These are phyloP conservation scores for Phrynocephalus vlangalii DNA, from an alignment of 2,797 vertebrate genomes.

Conservation along the genomic window DNA sequence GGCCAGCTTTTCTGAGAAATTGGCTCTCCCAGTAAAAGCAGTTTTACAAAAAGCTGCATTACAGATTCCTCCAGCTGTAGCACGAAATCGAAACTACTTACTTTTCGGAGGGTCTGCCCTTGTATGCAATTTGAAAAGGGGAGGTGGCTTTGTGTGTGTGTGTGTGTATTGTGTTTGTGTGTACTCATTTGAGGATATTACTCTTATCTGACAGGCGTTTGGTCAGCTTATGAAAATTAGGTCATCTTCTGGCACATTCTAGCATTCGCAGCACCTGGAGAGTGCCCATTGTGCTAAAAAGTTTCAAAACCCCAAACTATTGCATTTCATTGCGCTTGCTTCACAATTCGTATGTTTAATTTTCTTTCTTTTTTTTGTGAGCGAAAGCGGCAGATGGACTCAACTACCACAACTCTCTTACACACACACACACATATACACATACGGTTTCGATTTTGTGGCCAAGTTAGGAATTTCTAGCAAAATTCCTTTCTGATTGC, in stretches of 20 bases:
- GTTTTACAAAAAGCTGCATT: neutral
- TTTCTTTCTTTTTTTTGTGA: neutral
- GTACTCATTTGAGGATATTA: neutral
- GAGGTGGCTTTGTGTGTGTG: too few species aligned
- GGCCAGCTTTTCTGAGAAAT: neutral
- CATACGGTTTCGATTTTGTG: neutral
- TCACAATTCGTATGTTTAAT: neutral
- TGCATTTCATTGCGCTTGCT: neutral
- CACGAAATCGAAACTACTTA: neutral
- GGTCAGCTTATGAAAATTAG: neutral
- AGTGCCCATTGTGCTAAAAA: accelerated
- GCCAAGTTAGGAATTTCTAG: too few species aligned
- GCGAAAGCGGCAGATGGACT: neutral
- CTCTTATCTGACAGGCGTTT: neutral
- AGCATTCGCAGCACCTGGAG: too few species aligned
- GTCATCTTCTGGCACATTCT: slow-evolving; percentile 20
- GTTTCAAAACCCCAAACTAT: slow-evolving; percentile 1
- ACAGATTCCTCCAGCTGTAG: neutral
- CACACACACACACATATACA: neutral
- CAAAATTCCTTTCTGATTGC: too few species aligned
- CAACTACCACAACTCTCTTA: neutral
- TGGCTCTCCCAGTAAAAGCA: neutral
- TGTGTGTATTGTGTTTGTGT: too few species aligned
- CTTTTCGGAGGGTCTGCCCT: neutral
- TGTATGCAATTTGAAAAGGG: neutral